Conservation (phyloP, 2,888 invertebrate species). For the Macrosiphum euphorbiae region DNA sequence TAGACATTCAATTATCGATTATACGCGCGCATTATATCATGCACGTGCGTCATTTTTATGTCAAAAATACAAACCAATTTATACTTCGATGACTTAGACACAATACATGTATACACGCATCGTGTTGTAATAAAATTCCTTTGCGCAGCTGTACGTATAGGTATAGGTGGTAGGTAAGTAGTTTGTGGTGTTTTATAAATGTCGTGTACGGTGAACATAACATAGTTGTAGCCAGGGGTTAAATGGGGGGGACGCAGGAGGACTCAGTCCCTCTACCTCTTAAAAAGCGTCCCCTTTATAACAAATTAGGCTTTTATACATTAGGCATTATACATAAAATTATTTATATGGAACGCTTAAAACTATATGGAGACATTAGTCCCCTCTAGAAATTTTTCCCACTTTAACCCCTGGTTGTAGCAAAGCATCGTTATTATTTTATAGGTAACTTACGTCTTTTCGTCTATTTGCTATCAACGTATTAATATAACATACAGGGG, state of each 20-base stretch:
- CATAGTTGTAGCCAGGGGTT: too few species aligned
- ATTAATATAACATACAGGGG: neutral
- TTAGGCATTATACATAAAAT: too few species aligned
- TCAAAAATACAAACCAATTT: neutral
- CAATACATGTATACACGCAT: neutral
- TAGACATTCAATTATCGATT: neutral
- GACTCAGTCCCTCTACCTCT: too few species aligned
- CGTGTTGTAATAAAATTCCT: neutral
- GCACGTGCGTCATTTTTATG: neutral
- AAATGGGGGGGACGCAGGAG: too few species aligned
- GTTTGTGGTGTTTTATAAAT: neutral
- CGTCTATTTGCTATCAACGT: neutral
- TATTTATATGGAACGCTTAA: too few species aligned
- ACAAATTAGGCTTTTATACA: too few species aligned
- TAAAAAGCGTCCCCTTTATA: too few species aligned
- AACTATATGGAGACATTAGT: too few species aligned
- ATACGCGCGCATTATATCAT: neutral
- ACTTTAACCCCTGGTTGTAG: too few species aligned
- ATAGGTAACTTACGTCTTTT: neutral
- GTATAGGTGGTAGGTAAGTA: too few species aligned
- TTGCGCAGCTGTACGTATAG: neutral
- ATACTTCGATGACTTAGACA: neutral
- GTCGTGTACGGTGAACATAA: neutral
- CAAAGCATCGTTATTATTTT: too few species aligned
- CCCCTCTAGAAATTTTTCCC: too few species aligned